Evolutionary conservation across 2,113 vertebrate genomes (phyloP), one percentile per base, ranked within the genome.

Genomic region (Gorsachius goisagi): DNA sequence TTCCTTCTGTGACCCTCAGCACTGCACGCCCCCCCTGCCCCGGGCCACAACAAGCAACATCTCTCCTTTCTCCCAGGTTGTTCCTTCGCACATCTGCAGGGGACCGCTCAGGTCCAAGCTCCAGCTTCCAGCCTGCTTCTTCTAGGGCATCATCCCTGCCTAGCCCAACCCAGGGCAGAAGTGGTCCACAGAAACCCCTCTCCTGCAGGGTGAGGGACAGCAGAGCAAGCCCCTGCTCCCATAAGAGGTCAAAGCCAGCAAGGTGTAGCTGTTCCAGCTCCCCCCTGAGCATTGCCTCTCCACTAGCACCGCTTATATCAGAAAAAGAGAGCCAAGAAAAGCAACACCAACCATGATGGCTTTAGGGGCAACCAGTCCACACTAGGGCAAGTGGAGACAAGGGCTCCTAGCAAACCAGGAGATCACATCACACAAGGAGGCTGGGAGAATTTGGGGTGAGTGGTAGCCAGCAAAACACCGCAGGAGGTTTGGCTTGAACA

Each of bases 181-280:
- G 32, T 5, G 11, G 28, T 28, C 41, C 47, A 22, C 30, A 15
- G 18, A 17, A 35, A 53, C 6, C 6, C 33, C 6, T 73, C 55
- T 68, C 23, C 24, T 11, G 1, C 55, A 77, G 35, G 26, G 26
- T 1, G 3, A 84, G 15, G 12, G 30, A 44, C 0, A 1, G 41
- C 4, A 30, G n/a, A n/a, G 6, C 18, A 49, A 94, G 33, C 24
- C 59, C 53, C 30, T 5, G 2, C 1, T 73, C 20, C 10, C 39
- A 27, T 27, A 64, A 28, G 49, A 86, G 16, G 15, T 28, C 33
- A 45, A 89, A 86, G 19, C n/a, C 55, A 87, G 16, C 30, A 71
- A 81, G 64, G 7, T 28, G 50, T 20, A 68, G 56, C 50, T 66
- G 50, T 74, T 80, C 10, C 26, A 53, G 8, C 47, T 85, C 21